Percentiles rank a stretch among this genome's conserved stretches.
phyloP scores from a whole-genome alignment of 2,113 vertebrate species.

The Ovis canadensis region DNA sequence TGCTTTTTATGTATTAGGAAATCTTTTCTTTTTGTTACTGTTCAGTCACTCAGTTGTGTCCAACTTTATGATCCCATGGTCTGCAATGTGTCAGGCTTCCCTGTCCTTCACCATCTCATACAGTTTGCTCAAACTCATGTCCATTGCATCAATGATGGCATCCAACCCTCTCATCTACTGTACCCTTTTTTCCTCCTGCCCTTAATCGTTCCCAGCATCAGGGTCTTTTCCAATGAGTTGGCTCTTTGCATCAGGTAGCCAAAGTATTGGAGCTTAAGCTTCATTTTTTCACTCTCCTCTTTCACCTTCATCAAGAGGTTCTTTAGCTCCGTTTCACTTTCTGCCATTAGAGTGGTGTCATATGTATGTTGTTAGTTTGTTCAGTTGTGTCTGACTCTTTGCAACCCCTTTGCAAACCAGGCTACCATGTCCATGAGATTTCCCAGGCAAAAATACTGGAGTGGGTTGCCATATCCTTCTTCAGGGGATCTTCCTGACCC shows the following conservation, averaged over 20 bases:
- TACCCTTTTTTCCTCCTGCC: background rate
- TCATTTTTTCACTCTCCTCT: background rate
- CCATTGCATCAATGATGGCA: background rate
- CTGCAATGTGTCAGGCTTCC: background rate
- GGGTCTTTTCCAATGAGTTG: background rate
- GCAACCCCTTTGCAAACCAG: background rate
- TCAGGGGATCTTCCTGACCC: background rate
- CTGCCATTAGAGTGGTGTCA: background rate
- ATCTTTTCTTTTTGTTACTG: background rate
- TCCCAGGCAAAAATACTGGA: background rate
- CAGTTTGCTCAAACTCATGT: background rate
- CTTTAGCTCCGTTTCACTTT: background rate
- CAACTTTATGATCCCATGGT: background rate
- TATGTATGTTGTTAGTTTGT: background rate
- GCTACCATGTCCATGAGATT: background rate
- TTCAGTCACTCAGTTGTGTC: background rate
- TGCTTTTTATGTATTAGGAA: background rate
- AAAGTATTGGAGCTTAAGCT: background rate
- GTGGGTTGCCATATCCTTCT: background rate
- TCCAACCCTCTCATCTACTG: background rate
- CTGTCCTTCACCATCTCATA: background rate
- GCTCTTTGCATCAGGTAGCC: background rate
- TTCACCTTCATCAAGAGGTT: background rate
- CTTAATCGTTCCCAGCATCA: background rate
- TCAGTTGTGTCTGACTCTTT: background rate